Evolutionary conservation across 1,140 invertebrate species (phyloP).

Genomic region (Nebria ingens): DNA sequence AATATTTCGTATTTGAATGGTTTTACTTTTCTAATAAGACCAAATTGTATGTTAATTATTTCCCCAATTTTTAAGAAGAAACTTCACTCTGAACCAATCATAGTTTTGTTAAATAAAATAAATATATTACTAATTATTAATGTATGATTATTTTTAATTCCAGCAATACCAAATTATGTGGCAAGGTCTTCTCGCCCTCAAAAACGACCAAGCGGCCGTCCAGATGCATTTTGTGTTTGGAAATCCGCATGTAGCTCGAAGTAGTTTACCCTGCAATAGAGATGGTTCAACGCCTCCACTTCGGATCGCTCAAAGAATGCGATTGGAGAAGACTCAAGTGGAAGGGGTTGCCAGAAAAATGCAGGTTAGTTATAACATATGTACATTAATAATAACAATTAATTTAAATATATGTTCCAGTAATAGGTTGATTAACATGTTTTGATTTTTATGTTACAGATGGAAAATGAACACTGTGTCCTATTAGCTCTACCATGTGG

Average conservation of each 20-base stretch:
- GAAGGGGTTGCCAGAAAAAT: constrained; percentile 92
- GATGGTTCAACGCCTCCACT: constrained; percentile 74
- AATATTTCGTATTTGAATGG: too few species aligned
- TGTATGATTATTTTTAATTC: constrained; percentile 21
- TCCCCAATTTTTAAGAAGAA: too few species aligned
- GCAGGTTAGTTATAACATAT: constrained; percentile 61
- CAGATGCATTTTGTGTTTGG: constrained; percentile 98
- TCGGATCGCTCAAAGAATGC: constrained; percentile 91
- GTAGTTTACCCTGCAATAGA: constrained; percentile 67
- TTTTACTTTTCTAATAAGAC: background rate
- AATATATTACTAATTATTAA: constrained; percentile 8
- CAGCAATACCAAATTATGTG: constrained; percentile 90
- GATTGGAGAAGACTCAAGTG: constrained; percentile 85
- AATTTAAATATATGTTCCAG: background rate
- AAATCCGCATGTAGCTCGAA: constrained; percentile 73
- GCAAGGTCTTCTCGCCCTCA: constrained; percentile 88
- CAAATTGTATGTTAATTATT: too few species aligned
- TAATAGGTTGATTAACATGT: background rate
- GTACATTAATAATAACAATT: too few species aligned
- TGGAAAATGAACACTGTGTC: constrained; percentile 92
- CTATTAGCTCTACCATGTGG: constrained; percentile 90
- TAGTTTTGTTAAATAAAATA: too few species aligned
- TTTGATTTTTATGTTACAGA: constrained; percentile 43
- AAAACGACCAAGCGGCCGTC: constrained; percentile 92
- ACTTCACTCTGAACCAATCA: too few species aligned